phyloP scores from a whole-genome alignment of 2,888 invertebrate genomes.

The Brassicogethes aeneus region DNA sequence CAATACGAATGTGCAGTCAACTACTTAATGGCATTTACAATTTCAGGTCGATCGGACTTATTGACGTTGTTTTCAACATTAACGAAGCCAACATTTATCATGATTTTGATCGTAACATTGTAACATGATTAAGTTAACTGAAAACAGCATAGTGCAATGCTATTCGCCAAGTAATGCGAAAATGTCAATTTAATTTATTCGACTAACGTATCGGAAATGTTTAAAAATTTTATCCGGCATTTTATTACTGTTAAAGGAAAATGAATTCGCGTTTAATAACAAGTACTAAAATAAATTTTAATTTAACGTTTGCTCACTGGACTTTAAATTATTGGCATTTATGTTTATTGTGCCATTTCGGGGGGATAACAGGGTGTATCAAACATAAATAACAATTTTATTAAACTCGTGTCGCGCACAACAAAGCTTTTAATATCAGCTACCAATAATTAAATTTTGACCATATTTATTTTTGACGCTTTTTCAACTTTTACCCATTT shows the following conservation, averaged over 20 bases:
- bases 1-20: slow-evolving; percentile 2
- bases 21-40: slow-evolving; percentile 9
- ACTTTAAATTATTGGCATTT: background rate
- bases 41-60: slow-evolving; percentile 10
- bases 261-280: background rate
- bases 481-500: too few species aligned
- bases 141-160: background rate
- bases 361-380: background rate
- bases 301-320: background rate
- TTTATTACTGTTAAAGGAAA: background rate
- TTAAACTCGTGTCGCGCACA: background rate
- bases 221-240: background rate
- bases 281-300: background rate
- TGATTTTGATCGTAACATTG: background rate
- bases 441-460: too few species aligned
- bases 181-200: background rate
- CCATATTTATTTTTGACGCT: too few species aligned
- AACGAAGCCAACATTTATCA: slow-evolving; percentile 7
- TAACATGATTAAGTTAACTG: background rate
- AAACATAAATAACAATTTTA: background rate
- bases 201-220: background rate
- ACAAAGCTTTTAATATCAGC: background rate
- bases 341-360: background rate
- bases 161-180: background rate
- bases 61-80: slow-evolving; percentile 9